Evolutionary conservation across 2,797 vertebrate genomes (phyloP), one percentile per base, ranked within the genome.

Genomic region (Chloroceryle inda): DNA sequence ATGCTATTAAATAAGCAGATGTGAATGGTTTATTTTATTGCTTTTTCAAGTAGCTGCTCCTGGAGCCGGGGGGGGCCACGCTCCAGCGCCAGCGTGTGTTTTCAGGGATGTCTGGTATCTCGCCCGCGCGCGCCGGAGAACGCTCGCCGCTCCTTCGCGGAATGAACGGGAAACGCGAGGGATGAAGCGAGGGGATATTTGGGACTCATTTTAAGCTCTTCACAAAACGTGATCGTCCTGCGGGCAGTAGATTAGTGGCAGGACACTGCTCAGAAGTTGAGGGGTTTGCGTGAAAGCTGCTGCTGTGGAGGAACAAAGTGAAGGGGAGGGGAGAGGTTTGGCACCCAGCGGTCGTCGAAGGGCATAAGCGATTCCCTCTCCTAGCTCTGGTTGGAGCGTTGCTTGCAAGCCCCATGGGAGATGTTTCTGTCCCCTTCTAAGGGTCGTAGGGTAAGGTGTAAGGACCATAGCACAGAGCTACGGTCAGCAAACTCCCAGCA

Each of bases 1-100:
- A 95, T 80, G 94, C 89, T 94, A 91, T 96, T 95, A 93, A 96
- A 96, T 89, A 55, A 97, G 88, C 91, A 90, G 87, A 71, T 92
- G 77, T 97, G 88, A 96, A 83, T 76, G 94, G 35, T 92, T 93
- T 56, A 82, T 81, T 94, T 92, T 76, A 89, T 90, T 88, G 92
- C 88, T 94, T 63, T 91, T 50, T 89, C 89, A 87, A 86, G 85
- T 75, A 91, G 95, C 94, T 93, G 3, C 78, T 93, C n/a, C 0
- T 91, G 92, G 94, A 64, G 56, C 45, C 40, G 84, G 81, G 86
- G 63, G 92, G 89, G 85, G 71, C 15, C 1, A 6, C 2, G 2
- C 24, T 10, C 13, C 26, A 14, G 14, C 6, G 67, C 62, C 44
- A 64, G 52, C 10, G 3, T 23, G 4, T 13, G 2, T 26, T 52